Evolutionary conservation across 2,888 invertebrate species (phyloP), one percentile per base, ranked within the genome.

Genomic region (Agonum fuliginosum): DNA sequence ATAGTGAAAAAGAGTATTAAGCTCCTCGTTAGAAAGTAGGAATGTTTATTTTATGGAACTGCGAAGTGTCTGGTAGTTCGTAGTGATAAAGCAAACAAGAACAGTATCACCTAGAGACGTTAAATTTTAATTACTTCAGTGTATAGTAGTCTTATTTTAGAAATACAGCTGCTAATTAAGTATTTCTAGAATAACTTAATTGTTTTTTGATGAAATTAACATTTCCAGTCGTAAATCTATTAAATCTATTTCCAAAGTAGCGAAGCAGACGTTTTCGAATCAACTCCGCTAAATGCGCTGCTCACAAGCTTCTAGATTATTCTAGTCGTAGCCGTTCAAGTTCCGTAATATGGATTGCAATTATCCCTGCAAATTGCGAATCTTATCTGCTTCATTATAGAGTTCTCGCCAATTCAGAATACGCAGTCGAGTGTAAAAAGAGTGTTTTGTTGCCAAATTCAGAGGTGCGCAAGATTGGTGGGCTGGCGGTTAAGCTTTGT

Each of bases 331-430:
- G 4, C 54, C 54, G 54, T 12, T 62, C 19, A 41, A 67, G 67
- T 67, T 67, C 34, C 62, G 80, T 83, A 83, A 83, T 83, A 83
- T 82, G 81, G 83, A 83, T 83, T 81, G 83, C 83, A 84, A 84
- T 84, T 83, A 84, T 83, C 83, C 65, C 80, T 80, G 83, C 82
- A 83, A 84, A 83, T 84, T 84, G 84, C 82, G 82, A 84, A 82
- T 83, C 84, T 83, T 83, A 84, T 84, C 84, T 81, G 81, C 79
- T 83, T 83, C 82, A 82, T 84, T 83, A 83, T 81, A 81, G 81
- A 80, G 79, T 78, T 79, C 81, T 80, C 81, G 82, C 81, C 62
- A 82, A 83, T 83, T 83, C 83, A 83, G 82, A 83, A 83, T 81
- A 81, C 79, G 81, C 83, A 81, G 79, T 80, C 80, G 80, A 81